These are phyloP conservation scores for Prunella fulvescens DNA, from an alignment of 2,113 vertebrate genomes.

Conservation along the genomic window DNA sequence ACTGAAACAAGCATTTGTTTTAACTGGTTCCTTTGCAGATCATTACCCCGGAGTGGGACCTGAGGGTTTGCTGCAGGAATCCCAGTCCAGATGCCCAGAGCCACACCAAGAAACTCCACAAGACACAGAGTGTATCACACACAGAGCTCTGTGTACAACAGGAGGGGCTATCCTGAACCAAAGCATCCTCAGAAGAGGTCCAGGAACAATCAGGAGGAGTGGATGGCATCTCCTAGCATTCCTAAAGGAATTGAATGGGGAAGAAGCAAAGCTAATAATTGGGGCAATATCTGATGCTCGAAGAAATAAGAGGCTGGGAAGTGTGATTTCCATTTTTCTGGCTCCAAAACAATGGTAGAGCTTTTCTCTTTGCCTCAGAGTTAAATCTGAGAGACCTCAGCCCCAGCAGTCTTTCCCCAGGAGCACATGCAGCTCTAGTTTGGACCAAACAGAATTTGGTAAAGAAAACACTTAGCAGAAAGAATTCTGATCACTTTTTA, in stretches of 20 bases:
- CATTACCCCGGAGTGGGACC: not conserved
- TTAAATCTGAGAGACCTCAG: not conserved
- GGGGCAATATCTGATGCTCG: not conserved
- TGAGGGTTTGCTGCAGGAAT: not conserved
- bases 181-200: not conserved
- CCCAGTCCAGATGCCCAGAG: not conserved
- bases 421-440: not conserved
- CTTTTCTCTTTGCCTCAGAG: not conserved
- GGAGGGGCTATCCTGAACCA: not conserved
- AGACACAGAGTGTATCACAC: not conserved
- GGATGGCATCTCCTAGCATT: not conserved
- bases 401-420: not conserved
- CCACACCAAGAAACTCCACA: not conserved
- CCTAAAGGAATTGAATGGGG: not conserved
- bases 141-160: not conserved
- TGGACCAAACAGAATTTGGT: not conserved
- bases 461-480: not conserved
- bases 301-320: not conserved
- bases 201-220: not conserved
- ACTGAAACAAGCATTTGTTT: slow-evolving; percentile 25
- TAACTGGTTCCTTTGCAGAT: slow-evolving; percentile 43
- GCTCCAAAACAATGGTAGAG: not conserved
- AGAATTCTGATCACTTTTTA: not conserved
- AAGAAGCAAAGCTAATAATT: not conserved
- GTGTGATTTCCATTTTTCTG: not conserved